Conservation (phyloP, 1,140 invertebrate species). For the Rhopalosiphum maidis region DNA sequence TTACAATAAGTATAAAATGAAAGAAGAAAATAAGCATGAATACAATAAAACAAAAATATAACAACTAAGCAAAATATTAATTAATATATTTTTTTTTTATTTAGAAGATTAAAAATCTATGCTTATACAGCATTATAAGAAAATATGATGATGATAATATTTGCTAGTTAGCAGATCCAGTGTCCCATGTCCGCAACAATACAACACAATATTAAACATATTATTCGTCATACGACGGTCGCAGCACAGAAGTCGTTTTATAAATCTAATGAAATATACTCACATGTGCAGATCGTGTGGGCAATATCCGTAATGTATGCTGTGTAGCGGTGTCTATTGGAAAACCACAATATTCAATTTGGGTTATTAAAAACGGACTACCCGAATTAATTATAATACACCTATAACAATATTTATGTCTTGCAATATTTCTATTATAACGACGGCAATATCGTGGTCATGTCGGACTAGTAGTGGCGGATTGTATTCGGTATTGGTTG, state of each 20-base stretch:
- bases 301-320: background rate
- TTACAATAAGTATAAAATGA: no score
- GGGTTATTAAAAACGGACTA: background rate
- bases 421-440: background rate
- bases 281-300: background rate
- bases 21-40: background rate
- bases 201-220: no score
- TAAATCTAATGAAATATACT: background rate
- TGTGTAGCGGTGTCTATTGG: background rate
- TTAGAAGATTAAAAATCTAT: no score
- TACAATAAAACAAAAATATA: background rate
- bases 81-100: no score
- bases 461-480: background rate
- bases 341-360: background rate
- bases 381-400: background rate
- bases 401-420: background rate
- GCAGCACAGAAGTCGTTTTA: no score
- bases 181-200: no score
- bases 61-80: no score
- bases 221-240: no score
- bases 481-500: background rate
- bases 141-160: no score
- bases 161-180: background rate
- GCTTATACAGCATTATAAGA: no score
- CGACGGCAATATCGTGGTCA: background rate